Base-by-base conservation (phyloP, 2,113 vertebrate species). In the Colaptes auratus region DNA sequence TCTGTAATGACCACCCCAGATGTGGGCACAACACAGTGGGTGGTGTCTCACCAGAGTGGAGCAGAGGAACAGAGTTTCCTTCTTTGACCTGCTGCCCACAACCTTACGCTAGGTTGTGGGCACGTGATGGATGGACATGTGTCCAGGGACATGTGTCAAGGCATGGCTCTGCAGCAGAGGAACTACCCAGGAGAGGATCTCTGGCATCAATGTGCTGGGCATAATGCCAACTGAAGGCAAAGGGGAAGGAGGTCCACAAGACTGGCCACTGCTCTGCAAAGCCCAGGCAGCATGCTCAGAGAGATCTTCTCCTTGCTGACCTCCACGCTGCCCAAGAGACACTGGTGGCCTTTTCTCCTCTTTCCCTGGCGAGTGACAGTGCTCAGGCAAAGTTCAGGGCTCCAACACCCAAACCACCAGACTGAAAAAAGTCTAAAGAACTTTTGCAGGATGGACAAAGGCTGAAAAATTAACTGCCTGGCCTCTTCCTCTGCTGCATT, bases 401-500 rank as follows among this genome's bases (percentile, higher is more conserved):
- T 79, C 83, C 63, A 19, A 48, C 31, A 20, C 52, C 60, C 35
- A 31, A 64, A 30, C 35, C 36, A 39, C 16, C 5, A 35, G 4
- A 35, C 79, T 90, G 2, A 3, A 42, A 85, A 72, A 75, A 59
- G 42, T 12, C 0, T 0, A 55, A 46, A 50, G 24, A 59, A 91
- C 71, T 93, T 95, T 31, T 39, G 58, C 3, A 20, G 96, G 89
- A 87, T 3, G 65, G 91, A 74, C 18, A 77, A 89, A 93, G 31
- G 50, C 71, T 94, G 87, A 94, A 93, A 88, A 95, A 96, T 93
- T 66, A 85, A 80, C 89, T 76, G 87, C 21, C 89, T 82, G 82
- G 91, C 66, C 94, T 90, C 84, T 86, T 93, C 88, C 94, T 91
- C 71, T 5, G 6, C 93, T 63, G 83, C 86, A 6, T 91, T 90